Base-by-base conservation (phyloP, 2,888 invertebrate species). In the Stenotaenia linearis region DNA sequence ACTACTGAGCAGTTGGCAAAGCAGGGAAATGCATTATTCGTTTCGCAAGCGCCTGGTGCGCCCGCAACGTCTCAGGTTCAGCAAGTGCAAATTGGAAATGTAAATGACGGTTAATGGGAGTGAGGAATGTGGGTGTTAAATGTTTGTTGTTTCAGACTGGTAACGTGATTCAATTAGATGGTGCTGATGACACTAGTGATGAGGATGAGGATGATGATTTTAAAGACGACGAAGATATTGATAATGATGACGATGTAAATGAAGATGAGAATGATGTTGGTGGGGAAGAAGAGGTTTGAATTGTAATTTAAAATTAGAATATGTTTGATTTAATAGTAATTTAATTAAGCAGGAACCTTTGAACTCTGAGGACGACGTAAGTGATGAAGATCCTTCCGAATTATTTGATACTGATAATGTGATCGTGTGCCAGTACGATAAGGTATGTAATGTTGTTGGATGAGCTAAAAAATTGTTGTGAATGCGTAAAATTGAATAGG, bases 381-480 rank as follows among this genome's bases (percentile, higher is more conserved):
- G 97, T 77, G 90, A 90, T 80, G 98, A 97, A 84, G 90, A 90
- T 81, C 93, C 95, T 0, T 90, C 92, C 81, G 97, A 98, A 86
- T 90, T 98, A 86, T 99, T 98, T 88, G 98, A 99, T 84, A 97
- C 98, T 61, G 98, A 99, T 84, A 98, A 99, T 89, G 98, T 99
- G 80, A 96, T 99, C 81, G 98, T 99, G 80, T 99, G 99, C 87
- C 99, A 99, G 88, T 99, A 98, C 88, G 99, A 99, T 88, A 99
- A 99, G 90, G 95, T 94, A 21, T 9, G 75, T 4, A n/a, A n/a
- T n/a, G n/a, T n/a, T n/a, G n/a, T n/a, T n/a, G n/a, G n/a, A n/a
- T n/a, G n/a, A n/a, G n/a, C n/a, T n/a, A n/a, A n/a, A n/a, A n/a
- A n/a, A n/a, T n/a, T n/a, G n/a, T n/a, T n/a, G n/a, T n/a, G n/a